Evolutionary conservation across 2,113 vertebrate species (phyloP).

Genomic region (Carassius carassius): DNA sequence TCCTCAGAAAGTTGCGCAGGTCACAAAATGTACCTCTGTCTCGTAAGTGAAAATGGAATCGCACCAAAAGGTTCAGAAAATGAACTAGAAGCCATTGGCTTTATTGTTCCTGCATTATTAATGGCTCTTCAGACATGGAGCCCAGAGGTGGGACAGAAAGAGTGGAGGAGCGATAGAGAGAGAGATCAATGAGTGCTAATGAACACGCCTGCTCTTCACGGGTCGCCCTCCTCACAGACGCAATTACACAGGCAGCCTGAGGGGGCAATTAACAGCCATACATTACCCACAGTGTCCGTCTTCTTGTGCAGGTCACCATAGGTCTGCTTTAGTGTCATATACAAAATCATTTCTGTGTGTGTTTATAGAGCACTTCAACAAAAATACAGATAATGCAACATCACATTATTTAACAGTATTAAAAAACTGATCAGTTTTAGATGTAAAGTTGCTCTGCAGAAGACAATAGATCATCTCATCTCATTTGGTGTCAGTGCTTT

Average conservation of each 20-base stretch:
- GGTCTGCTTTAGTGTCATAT: background rate
- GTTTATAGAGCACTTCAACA: too few species aligned
- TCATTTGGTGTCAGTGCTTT: background rate
- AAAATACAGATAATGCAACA: background rate
- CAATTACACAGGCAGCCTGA: conserved; percentile 68
- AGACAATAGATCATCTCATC: background rate
- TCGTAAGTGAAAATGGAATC: background rate
- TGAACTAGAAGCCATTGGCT: background rate
- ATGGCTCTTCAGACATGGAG: conserved; percentile 26
- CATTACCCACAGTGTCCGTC: conserved; percentile 61
- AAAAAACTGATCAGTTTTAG: background rate
- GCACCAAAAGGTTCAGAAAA: background rate
- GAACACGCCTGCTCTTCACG: conserved; percentile 71
- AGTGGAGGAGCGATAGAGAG: conserved; percentile 31
- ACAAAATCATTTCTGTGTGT: background rate
- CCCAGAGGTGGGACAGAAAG: conserved; percentile 21
- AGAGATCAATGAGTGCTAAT: conserved; percentile 63
- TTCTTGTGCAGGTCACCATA: background rate
- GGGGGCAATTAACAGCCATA: conserved; percentile 72
- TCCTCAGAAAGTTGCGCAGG: background rate
- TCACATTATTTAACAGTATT: background rate
- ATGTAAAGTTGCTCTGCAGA: background rate
- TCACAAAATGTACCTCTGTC: background rate
- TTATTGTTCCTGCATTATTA: conserved; percentile 31
- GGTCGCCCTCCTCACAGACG: conserved; percentile 62